These are phyloP conservation scores for Gymnarchus niloticus DNA, from an alignment of 2,113 vertebrate genomes.

Conservation along the genomic window DNA sequence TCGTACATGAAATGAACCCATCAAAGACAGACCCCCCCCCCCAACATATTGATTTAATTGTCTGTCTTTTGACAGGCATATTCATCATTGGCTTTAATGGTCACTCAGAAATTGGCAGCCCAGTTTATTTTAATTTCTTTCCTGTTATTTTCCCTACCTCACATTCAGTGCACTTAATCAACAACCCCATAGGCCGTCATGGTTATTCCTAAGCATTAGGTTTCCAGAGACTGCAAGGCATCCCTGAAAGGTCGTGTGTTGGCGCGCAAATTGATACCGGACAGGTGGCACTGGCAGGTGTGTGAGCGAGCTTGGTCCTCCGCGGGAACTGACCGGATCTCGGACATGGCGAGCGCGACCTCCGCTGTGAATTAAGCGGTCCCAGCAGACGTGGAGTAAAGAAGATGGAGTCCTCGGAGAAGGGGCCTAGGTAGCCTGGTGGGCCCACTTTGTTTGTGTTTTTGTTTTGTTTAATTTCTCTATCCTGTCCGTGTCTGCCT, in stretches of 20 bases:
- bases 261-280: not conserved
- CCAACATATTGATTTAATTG: conserved; percentile 97
- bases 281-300: not conserved
- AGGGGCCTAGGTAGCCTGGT: not conserved
- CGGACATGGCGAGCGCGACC: not conserved
- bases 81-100: conserved; percentile 96
- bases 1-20: conserved; percentile 81
- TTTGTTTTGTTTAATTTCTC: conserved; percentile 42
- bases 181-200: conserved; percentile 60
- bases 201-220: not conserved
- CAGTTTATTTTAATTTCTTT: too few relatives aligned
- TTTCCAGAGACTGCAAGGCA: not conserved
- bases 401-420: not conserved
- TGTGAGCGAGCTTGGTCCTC: not conserved
- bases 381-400: not conserved
- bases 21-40: conserved; percentile 82
- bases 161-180: conserved; percentile 85
- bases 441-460: not conserved
- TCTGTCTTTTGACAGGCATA: conserved; percentile 93
- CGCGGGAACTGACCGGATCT: not conserved
- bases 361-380: not conserved
- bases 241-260: not conserved
- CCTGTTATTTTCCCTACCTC: conserved; percentile 82
- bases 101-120: conserved; percentile 75
- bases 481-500: conserved; percentile 50